These are phyloP conservation scores for Bucorvus abyssinicus DNA, from an alignment of 2,797 vertebrate genomes.

Conservation along the genomic window DNA sequence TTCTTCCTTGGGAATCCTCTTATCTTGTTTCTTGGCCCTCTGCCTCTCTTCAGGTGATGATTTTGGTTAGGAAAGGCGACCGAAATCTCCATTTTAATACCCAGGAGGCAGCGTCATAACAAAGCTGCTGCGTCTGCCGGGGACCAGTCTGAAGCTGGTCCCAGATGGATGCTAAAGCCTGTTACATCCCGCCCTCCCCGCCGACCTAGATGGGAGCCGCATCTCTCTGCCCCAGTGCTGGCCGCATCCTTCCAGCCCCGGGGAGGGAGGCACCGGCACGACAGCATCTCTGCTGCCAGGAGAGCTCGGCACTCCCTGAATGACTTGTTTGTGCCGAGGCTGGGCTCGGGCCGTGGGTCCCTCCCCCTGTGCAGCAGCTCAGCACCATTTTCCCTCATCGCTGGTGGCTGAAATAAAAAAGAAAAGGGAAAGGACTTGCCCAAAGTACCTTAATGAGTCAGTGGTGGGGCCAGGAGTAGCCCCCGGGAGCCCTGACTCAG, in stretches of 20 bases:
- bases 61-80: not conserved
- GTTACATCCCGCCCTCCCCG: not conserved
- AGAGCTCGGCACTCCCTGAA: not conserved
- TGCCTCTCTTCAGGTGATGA: not conserved
- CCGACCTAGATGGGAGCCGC: not conserved
- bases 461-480: not conserved
- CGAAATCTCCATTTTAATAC: not conserved
- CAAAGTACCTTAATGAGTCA: not conserved
- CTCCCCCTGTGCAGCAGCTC: accelerated
- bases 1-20: not conserved
- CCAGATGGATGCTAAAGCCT: not conserved
- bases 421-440: not conserved
- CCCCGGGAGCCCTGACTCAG: not conserved
- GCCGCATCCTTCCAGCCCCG: not conserved
- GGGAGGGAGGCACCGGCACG: not conserved
- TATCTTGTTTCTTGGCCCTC: not conserved
- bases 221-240: not conserved
- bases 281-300: not conserved
- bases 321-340: not conserved
- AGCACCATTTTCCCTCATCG: accelerated
- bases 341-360: accelerated
- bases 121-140: not conserved
- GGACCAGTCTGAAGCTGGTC: not conserved
- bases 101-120: not conserved
- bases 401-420: not conserved